These are phyloP conservation scores for Zapus hudsonius DNA, from an alignment of 2,113 vertebrate species.

Conservation along the genomic window DNA sequence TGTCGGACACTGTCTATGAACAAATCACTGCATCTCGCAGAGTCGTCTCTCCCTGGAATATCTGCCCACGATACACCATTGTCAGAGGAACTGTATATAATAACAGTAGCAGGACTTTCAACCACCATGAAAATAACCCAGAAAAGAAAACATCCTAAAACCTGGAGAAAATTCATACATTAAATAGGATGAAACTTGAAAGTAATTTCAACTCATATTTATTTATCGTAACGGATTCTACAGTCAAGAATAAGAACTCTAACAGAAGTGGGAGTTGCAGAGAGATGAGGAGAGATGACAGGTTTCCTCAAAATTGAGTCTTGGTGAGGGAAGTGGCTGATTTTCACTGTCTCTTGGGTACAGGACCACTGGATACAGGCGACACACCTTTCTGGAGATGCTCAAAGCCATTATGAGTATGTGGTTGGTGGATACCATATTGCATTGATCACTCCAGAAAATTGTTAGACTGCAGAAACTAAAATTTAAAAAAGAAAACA, in stretches of 20 bases:
- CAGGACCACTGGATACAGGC: neutral
- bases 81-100: neutral
- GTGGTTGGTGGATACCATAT: neutral
- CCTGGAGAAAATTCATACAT: neutral
- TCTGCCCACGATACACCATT: neutral
- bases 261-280: neutral
- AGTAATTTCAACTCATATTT: neutral
- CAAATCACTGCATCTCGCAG: neutral
- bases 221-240: neutral
- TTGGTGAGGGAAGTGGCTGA: neutral
- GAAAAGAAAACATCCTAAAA: neutral
- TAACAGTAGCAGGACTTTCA: neutral
- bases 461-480: neutral
- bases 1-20: neutral
- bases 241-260: neutral
- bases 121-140: neutral
- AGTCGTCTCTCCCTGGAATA: neutral
- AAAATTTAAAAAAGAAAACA: neutral
- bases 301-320: neutral
- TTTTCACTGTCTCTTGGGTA: neutral
- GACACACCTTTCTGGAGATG: neutral
- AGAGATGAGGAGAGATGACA: neutral
- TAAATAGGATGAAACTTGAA: neutral
- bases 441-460: constrained; percentile 37
- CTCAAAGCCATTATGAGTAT: neutral